Percentiles rank a stretch among this genome's conserved stretches.
Evolutionary conservation across 2,113 vertebrate genomes (phyloP).

Genomic region (Pseudopodoces humilis): DNA sequence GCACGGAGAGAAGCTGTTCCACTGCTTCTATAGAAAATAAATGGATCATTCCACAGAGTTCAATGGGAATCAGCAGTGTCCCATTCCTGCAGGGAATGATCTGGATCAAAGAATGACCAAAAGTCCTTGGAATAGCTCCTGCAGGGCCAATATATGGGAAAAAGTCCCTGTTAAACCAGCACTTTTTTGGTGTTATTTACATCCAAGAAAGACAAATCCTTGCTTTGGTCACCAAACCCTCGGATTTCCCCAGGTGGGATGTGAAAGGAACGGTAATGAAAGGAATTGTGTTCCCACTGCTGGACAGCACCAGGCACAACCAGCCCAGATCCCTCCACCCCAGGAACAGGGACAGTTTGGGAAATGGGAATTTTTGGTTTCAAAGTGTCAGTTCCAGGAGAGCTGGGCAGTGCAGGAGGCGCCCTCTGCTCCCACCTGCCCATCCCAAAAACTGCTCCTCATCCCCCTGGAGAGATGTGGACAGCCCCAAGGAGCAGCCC

Average conservation of each 20-base stretch:
- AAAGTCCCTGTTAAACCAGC: rapidly evolving
- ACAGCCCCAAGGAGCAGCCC: background rate
- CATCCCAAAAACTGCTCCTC: background rate
- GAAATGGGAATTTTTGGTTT: no score
- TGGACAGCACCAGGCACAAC: background rate
- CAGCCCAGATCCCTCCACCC: background rate
- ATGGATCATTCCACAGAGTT: rapidly evolving
- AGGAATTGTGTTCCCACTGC: rapidly evolving
- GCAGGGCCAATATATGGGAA: rapidly evolving
- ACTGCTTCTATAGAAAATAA: background rate
- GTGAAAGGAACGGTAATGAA: background rate
- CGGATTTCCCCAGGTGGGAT: rapidly evolving
- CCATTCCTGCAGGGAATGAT: rapidly evolving
- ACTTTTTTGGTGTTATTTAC: rapidly evolving
- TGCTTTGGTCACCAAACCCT: background rate
- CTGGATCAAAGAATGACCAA: background rate
- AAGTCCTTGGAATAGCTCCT: rapidly evolving
- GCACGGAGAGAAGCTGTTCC: rapidly evolving
- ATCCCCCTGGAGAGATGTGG: background rate
- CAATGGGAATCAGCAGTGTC: rapidly evolving
- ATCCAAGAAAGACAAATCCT: rapidly evolving
- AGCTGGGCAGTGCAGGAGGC: background rate
- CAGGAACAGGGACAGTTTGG: rapidly evolving
- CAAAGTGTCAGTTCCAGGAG: background rate
- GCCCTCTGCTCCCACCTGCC: background rate